These are phyloP conservation scores for Cheirogaleus medius DNA, from an alignment of 2,113 vertebrate genomes.

Conservation along the genomic window DNA sequence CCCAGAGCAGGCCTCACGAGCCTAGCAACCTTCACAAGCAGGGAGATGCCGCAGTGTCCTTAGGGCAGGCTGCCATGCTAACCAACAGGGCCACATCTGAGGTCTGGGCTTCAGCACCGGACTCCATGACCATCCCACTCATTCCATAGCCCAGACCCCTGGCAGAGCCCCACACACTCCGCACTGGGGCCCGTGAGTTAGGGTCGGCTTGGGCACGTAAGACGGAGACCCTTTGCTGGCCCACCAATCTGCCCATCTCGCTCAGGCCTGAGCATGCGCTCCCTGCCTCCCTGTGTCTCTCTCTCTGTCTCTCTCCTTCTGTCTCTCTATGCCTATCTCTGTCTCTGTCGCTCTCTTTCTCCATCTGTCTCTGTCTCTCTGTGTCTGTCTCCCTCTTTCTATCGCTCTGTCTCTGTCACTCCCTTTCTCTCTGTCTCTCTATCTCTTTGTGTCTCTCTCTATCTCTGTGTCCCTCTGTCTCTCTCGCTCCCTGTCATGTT, in stretches of 20 bases:
- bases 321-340: background rate
- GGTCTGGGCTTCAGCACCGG: background rate
- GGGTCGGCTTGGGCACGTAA: no score
- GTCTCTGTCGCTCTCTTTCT: background rate
- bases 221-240: background rate
- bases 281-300: background rate
- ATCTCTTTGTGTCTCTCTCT: background rate
- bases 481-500: background rate
- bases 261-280: no score
- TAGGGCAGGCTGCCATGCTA: no score
- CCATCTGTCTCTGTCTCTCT: fast-evolving
- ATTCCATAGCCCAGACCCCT: background rate
- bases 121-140: background rate
- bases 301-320: no score
- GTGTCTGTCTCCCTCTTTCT: background rate
- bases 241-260: no score
- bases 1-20: background rate
- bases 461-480: background rate
- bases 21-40: background rate
- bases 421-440: background rate
- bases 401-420: no score
- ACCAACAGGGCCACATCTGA: no score
- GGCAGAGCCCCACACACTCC: background rate
- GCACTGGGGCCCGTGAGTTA: background rate
- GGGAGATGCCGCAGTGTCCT: background rate